Evolutionary conservation across 2,797 vertebrate genomes (phyloP), one percentile per base, ranked within the genome.

Genomic region (Enteromius fasciolatus): DNA sequence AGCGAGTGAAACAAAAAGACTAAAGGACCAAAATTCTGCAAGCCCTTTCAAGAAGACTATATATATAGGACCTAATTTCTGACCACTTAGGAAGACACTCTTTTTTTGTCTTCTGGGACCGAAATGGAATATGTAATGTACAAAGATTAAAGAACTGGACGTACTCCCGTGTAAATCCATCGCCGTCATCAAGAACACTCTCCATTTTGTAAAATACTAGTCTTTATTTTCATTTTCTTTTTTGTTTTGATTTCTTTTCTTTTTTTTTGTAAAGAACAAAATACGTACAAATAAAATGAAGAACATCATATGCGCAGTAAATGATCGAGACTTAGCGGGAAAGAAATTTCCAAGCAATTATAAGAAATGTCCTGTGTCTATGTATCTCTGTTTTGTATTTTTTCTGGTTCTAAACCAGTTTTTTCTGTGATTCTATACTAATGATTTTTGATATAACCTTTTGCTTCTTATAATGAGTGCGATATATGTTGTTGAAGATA

Each of bases 401-500:
- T 97, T 99, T 98, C 97, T 98, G 98, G 98, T 98, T 99, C 97
- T 96, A 97, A 99, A 99, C 98, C 98, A 98, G 97, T 94, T 95
- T 97, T 85, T 88, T 96, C 96, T 99, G 97, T 98, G 97, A 98
- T 98, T 99, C 96, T 98, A 97, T 99, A 99, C 97, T 99, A 99
- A 98, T 98, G 96, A 98, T 98, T 99, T 98, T 99, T 99, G 95
- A 99, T 99, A 99, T 99, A 98, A 98, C 97, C 96, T 97, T 98
- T 99, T 99, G 97, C 97, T 98, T 99, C 97, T 98, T 98, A 98
- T 97, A 98, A 97, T 97, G 97, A 98, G 97, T 99, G 98, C 97
- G 96, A 97, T 98, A 97, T 97, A 97, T 98, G 97, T 99, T 98
- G 97, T 98, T 95, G 89, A 96, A 96, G 96, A 96, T 97, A 95